Conservation (phyloP, 2,888 invertebrate species). For the Escarpia spicata region DNA sequence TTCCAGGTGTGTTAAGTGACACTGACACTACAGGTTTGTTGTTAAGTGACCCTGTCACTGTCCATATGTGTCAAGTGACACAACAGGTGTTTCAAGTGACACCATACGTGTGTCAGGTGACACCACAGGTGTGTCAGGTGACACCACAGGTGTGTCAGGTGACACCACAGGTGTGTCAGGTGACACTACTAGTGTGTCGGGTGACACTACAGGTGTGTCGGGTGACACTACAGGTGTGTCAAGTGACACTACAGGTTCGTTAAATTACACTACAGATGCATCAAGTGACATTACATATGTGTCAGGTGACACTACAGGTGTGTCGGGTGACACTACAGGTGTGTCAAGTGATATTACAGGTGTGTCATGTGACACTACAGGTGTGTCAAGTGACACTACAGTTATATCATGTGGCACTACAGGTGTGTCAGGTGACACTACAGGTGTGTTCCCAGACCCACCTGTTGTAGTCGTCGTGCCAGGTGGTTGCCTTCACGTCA, state of each 20-base stretch:
- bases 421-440: not conserved
- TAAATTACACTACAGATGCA: not conserved
- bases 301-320: not conserved
- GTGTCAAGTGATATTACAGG: not conserved
- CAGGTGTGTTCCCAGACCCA: constrained; percentile 34
- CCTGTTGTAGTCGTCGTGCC: constrained; percentile 77
- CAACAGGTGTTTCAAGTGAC: not conserved
- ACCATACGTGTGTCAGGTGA: too few relatives aligned
- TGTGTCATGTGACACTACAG: not conserved
- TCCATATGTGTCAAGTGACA: too few relatives aligned
- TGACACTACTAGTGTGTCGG: not conserved
- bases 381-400: not conserved
- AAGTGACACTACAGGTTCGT: not conserved
- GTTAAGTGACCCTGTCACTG: too few relatives aligned
- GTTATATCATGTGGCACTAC: not conserved
- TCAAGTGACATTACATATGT: not conserved
- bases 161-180: not conserved
- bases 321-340: not conserved
- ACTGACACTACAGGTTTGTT: not conserved
- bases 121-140: too few relatives aligned
- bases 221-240: not conserved
- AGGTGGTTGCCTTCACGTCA: constrained; percentile 70
- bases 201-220: not conserved
- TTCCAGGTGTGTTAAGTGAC: too few relatives aligned
- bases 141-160: not conserved